Percentiles rank a stretch among this genome's conserved stretches.
These are phyloP conservation scores for Pammene fasciana DNA, from an alignment of 2,888 invertebrate genomes.

Conservation along the genomic window DNA sequence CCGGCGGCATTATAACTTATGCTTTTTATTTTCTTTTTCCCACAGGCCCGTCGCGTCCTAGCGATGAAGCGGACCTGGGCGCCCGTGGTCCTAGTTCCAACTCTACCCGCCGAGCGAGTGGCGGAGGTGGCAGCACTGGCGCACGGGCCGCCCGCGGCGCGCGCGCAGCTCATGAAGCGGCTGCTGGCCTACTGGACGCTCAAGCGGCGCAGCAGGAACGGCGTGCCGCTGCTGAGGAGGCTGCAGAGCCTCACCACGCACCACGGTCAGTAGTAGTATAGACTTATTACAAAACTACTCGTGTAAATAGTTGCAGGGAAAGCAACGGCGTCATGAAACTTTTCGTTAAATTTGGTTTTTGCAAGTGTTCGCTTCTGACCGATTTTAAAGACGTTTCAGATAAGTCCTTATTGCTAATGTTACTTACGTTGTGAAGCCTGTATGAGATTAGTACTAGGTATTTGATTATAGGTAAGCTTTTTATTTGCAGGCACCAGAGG, in stretches of 20 bases:
- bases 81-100: slow-evolving; percentile 96
- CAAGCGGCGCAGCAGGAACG: slow-evolving; percentile 96
- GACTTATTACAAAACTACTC: no score
- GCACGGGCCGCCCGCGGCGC: slow-evolving; percentile 84
- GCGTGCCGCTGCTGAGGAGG: slow-evolving; percentile 95
- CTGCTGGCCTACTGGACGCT: slow-evolving; percentile 98
- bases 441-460: no score
- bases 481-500: slow-evolving; percentile 72
- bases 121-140: slow-evolving; percentile 93
- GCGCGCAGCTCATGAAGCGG: slow-evolving; percentile 93
- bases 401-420: no score
- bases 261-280: slow-evolving; percentile 60
- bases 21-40: neutral
- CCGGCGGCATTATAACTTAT: no score
- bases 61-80: slow-evolving; percentile 95
- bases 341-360: no score
- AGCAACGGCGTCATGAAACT: no score
- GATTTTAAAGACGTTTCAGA: no score
- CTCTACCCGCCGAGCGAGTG: slow-evolving; percentile 94
- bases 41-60: slow-evolving; percentile 89
- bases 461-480: no score
- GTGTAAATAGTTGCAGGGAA: no score
- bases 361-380: no score
- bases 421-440: no score
- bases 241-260: slow-evolving; percentile 62